These are phyloP conservation scores for Hemistola chrysoprasaria DNA, from an alignment of 2,888 invertebrate species.

Conservation along the genomic window DNA sequence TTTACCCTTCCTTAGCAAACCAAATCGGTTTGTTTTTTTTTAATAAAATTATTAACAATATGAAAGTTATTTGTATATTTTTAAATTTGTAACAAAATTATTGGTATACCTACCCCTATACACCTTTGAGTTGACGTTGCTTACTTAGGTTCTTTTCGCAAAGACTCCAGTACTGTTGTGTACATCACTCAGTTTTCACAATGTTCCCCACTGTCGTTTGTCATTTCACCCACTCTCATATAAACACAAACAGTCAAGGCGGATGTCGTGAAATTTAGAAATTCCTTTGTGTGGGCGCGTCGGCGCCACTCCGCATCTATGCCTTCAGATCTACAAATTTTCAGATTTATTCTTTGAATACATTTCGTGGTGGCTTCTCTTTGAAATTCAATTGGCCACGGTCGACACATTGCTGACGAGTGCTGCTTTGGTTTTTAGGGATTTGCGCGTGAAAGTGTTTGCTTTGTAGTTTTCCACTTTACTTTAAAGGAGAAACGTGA, in stretches of 20 bases:
- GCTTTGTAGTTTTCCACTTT: no score
- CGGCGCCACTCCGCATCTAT: slow-evolving; percentile 75
- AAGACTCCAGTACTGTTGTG: slow-evolving; percentile 10
- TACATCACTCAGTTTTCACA: slow-evolving; percentile 31
- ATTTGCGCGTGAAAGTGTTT: slow-evolving; percentile 31
- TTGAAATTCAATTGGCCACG: slow-evolving; percentile 81
- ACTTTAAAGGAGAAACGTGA: slow-evolving; percentile 34
- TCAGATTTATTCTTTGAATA: slow-evolving; percentile 83
- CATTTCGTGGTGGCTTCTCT: slow-evolving; percentile 80
- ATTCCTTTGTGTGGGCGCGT: slow-evolving; percentile 79
- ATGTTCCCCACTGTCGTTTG: slow-evolving; percentile 64
- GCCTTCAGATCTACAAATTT: slow-evolving; percentile 81
- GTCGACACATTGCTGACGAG: slow-evolving; percentile 78
- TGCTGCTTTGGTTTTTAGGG: slow-evolving; percentile 60
- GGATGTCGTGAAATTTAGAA: slow-evolving; percentile 82
- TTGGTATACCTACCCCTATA: no score
- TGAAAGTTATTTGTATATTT: no score
- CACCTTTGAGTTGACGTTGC: no score
- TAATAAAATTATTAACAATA: no score
- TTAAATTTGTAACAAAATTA: no score
- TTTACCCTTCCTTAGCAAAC: no score
- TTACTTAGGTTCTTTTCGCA: not conserved
- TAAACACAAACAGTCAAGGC: slow-evolving; percentile 77
- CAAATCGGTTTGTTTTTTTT: no score
- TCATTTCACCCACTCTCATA: slow-evolving; percentile 75